Base-by-base conservation (phyloP, 2,113 vertebrate species). In the Alexandromys fortis region DNA sequence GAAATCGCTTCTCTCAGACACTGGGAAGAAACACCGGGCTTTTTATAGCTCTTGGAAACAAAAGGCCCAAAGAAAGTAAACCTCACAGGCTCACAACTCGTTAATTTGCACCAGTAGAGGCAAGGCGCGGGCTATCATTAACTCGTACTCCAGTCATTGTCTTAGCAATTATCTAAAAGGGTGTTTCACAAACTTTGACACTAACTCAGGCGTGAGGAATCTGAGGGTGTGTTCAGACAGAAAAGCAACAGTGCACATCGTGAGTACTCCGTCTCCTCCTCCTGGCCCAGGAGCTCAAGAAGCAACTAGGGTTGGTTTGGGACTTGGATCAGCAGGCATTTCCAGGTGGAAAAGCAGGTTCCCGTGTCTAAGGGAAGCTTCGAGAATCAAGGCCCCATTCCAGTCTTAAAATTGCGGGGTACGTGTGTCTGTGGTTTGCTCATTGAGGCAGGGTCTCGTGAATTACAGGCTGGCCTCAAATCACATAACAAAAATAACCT, bases 31-130 rank as follows among this genome's bases (percentile, higher is more conserved):
- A 42, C n/a, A 3, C 76, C 12, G 42, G 10, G 72, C 67, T 95
- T 70, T 92, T 97, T 83, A 97, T 65, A 89, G 86, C 95, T 94
- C 88, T 83, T 42, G 2, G 68, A 79, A 86, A 97, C 97, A 97
- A 97, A 92, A 94, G 33, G 3, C 61, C 92, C 95, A 97, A 94
- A 96, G 97, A 97, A 67, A 89, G 90, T 76, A 89, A 77, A 24
- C 65, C 63, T 94, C 73, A 75, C 14, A 0, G 28, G 65, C 78
- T 94, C 17, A 90, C 90, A 76, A 61, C 94, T 93, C 61, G 93
- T 58, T 91, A 70, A 79, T 81, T 79, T 26, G 77, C 92, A 76
- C 90, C 94, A 96, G 93, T 92, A 83, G 96, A 42, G 35, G 17
- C 17, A 1, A 72, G 91, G 95, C 92, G 85, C 19, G 13, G 67